A percentile compares a stretch with the other conserved stretches of the same genome.
phyloP scores from a whole-genome alignment of 2,113 vertebrate species.

The Sinocyclocheilus anophthalmus region DNA sequence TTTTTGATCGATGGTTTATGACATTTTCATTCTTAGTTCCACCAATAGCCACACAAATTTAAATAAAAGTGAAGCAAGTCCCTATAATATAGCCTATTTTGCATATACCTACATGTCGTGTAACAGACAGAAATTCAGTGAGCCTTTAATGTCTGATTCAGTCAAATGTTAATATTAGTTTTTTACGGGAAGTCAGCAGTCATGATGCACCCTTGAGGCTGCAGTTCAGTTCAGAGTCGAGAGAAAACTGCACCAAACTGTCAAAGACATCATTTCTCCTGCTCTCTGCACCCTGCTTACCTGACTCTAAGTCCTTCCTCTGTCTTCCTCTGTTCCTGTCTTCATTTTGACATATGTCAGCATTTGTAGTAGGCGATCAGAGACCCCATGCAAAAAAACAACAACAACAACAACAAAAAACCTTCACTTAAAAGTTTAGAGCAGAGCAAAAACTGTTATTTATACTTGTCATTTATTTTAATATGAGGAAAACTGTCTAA shows the following conservation, averaged over 20 bases:
- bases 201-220: slow-evolving; percentile 57
- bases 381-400: slow-evolving; percentile 43
- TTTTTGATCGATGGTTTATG: too few relatives aligned
- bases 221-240: slow-evolving; percentile 34
- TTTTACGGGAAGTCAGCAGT: slow-evolving; percentile 63
- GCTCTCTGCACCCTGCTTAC: slow-evolving; percentile 42
- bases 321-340: slow-evolving; percentile 65
- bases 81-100: background rate
- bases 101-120: background rate
- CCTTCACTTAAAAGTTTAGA: slow-evolving; percentile 73
- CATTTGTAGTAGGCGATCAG: slow-evolving; percentile 77
- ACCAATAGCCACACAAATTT: background rate
- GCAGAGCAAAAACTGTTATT: slow-evolving; percentile 65
- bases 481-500: slow-evolving; percentile 68
- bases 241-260: slow-evolving; percentile 61
- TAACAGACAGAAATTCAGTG: slow-evolving; percentile 50
- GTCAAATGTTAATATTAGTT: slow-evolving; percentile 65
- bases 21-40: background rate
- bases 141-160: slow-evolving; percentile 66
- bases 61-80: too few relatives aligned
- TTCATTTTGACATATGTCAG: slow-evolving; percentile 78
- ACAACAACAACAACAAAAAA: slow-evolving; percentile 59
- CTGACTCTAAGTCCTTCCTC: slow-evolving; percentile 9
- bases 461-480: slow-evolving; percentile 64
- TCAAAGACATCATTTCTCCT: slow-evolving; percentile 58